Percentiles rank a stretch among this genome's conserved stretches.
Conservation (phyloP, 1,140 invertebrate genomes). For the Pogonognathellus flavescens region DNA sequence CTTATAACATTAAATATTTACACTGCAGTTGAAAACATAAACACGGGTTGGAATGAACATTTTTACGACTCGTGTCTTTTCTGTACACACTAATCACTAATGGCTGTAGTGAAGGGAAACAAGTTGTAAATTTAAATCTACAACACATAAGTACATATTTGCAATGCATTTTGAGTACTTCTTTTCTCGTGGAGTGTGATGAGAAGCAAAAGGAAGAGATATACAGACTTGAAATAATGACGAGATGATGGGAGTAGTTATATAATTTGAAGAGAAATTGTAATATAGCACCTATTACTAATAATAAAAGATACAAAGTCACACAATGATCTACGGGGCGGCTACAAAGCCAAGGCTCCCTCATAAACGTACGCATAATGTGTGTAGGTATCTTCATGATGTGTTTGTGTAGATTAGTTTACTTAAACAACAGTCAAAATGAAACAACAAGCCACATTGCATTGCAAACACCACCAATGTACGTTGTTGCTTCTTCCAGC, state of each 20-base stretch:
- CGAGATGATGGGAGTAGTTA: not conserved
- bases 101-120: no score
- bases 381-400: no score
- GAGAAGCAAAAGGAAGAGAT: not conserved
- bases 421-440: no score
- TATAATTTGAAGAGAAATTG: no score
- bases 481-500: not conserved
- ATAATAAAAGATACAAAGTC: no score
- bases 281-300: no score
- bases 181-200: not conserved
- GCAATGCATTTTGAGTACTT: not conserved
- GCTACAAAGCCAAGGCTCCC: no score
- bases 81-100: not conserved
- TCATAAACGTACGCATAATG: no score
- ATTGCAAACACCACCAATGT: not conserved
- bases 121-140: no score
- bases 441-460: not conserved
- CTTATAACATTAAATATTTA: not conserved
- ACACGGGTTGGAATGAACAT: not conserved
- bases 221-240: not conserved
- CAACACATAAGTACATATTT: constrained; percentile 1
- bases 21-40: not conserved
- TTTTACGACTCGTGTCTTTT: not conserved
- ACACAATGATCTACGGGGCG: no score
- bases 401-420: no score